Evolutionary conservation across 2,888 invertebrate species (phyloP).

Genomic region (Tetropium fuscum): DNA sequence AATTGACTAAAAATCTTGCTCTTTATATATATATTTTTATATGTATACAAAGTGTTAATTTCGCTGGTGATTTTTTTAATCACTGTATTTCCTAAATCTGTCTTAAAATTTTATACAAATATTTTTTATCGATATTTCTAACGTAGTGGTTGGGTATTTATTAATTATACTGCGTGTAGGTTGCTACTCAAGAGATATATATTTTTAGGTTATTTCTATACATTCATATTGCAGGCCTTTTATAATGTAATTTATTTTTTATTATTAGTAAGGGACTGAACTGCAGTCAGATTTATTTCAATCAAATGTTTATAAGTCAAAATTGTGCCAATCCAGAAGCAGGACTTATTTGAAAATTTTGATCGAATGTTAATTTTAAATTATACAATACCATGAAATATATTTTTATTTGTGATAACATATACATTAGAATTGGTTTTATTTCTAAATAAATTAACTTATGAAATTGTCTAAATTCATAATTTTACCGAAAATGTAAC

Average conservation of each 20-base stretch:
- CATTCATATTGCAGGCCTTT: constrained; percentile 4
- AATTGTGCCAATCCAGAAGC: constrained; percentile 20
- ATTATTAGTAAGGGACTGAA: constrained; percentile 5
- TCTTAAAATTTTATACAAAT: constrained; percentile 34
- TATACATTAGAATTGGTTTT: constrained; percentile 8
- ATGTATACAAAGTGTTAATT: constrained; percentile 38
- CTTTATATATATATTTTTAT: constrained; percentile 42
- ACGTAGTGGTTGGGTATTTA: constrained; percentile 10
- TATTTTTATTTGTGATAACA: constrained; percentile 19
- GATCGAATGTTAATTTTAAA: neutral
- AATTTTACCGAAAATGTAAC: constrained; percentile 7
- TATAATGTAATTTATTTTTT: neutral
- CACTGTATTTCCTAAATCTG: constrained; percentile 29
- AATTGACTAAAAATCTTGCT: constrained; percentile 51
- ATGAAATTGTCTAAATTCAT: constrained; percentile 1
- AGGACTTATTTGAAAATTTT: constrained; percentile 7
- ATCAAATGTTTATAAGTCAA: constrained; percentile 7
- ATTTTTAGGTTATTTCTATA: constrained; percentile 23
- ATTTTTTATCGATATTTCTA: constrained; percentile 26
- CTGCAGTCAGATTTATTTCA: neutral
- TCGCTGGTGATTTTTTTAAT: constrained; percentile 25
- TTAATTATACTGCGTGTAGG: constrained; percentile 12
- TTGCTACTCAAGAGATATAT: constrained; percentile 16
- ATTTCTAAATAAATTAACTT: constrained; percentile 2
- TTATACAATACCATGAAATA: neutral